phyloP scores from a whole-genome alignment of 1,140 invertebrate species.

The Tetragnatha versicolor region DNA sequence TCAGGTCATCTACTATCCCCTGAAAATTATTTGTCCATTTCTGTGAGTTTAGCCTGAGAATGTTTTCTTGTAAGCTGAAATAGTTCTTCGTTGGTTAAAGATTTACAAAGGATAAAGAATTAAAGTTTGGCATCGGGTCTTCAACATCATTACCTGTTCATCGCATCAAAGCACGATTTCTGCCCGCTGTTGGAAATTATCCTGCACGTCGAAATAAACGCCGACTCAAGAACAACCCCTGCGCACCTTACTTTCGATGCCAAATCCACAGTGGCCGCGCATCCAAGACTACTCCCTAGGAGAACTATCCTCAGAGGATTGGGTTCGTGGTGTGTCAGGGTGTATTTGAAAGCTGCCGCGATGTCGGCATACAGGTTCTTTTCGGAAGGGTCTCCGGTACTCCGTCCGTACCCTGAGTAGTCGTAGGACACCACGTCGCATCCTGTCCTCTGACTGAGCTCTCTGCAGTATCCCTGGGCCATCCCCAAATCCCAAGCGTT shows the following conservation, averaged over 20 bases:
- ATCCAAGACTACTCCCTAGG: slow-evolving; percentile 97
- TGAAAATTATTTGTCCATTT: too few species aligned
- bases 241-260: slow-evolving; percentile 89
- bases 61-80: too few species aligned
- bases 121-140: too few species aligned
- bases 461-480: slow-evolving; percentile 82
- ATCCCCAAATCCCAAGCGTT: slow-evolving; percentile 96
- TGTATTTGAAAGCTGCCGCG: slow-evolving; percentile 94
- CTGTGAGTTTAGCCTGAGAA: too few species aligned
- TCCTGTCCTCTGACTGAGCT: slow-evolving; percentile 66
- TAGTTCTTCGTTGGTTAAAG: too few species aligned
- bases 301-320: slow-evolving; percentile 97
- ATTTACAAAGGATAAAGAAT: too few species aligned
- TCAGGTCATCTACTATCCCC: too few species aligned
- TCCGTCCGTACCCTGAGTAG: slow-evolving; percentile 95
- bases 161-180: too few species aligned
- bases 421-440: slow-evolving; percentile 99
- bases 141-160: too few species aligned
- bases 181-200: slow-evolving; percentile 63
- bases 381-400: slow-evolving; percentile 94
- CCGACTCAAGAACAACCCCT: slow-evolving; percentile 96
- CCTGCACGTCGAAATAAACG: slow-evolving; percentile 85
- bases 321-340: slow-evolving; percentile 83
- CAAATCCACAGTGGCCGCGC: slow-evolving; percentile 93
- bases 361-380: slow-evolving; percentile 99